These are phyloP conservation scores for Drosophila mercatorum DNA, from an alignment of 2,888 invertebrate genomes.

Conservation along the genomic window DNA sequence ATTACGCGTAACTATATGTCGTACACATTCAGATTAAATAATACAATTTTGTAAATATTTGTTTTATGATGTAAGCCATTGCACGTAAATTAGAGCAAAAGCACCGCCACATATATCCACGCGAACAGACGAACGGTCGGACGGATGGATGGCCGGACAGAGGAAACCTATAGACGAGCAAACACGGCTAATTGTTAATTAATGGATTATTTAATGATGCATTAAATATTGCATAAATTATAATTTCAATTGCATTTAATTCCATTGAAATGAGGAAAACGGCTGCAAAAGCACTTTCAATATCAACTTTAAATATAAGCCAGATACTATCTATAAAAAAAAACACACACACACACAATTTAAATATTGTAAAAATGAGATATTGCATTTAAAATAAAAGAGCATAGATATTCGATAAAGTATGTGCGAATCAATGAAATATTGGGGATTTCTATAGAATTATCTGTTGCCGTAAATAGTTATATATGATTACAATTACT, in stretches of 20 bases:
- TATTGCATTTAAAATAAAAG: conserved; percentile 49
- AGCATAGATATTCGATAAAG: conserved; percentile 37
- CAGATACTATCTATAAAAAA: conserved; percentile 29
- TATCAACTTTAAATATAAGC: conserved; percentile 69
- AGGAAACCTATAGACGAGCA: conserved; percentile 11
- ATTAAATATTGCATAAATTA: conserved; percentile 70
- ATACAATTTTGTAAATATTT: conserved; percentile 67
- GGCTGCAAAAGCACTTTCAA: conserved; percentile 45
- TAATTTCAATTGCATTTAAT: conserved; percentile 64
- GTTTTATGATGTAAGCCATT: conserved; percentile 58
- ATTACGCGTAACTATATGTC: conserved; percentile 28
- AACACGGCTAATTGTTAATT: conserved; percentile 67
- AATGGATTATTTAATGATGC: conserved; percentile 76
- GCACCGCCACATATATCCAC: conserved; percentile 1
- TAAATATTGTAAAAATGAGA: conserved; percentile 44
- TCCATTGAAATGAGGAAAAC: conserved; percentile 29
- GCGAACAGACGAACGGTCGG: neutral
- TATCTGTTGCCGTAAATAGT: neutral
- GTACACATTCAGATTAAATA: conserved; percentile 37
- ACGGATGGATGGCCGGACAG: conserved; percentile 5
- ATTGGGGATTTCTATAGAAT: neutral
- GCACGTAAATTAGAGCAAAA: conserved; percentile 33
- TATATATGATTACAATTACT: neutral
- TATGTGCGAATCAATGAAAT: neutral
- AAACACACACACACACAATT: conserved; percentile 15